Percentiles rank a stretch among this genome's conserved stretches.
These are phyloP conservation scores for Neomorphus geoffroyi DNA, from an alignment of 2,797 vertebrate species.

Conservation along the genomic window DNA sequence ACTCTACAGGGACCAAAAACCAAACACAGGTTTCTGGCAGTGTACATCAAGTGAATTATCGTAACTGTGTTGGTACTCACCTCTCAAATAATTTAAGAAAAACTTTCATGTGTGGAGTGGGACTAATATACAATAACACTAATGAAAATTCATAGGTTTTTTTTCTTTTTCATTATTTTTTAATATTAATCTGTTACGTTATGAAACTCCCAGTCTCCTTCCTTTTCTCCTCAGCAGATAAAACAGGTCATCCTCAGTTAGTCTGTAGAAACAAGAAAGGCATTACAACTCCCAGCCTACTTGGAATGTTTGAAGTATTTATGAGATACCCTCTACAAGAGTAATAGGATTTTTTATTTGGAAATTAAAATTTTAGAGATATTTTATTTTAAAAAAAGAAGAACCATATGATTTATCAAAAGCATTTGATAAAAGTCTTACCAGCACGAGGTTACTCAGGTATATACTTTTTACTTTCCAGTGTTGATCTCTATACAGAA, in stretches of 20 bases:
- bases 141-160: neutral
- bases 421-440: neutral
- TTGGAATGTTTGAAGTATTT: conserved; percentile 9
- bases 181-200: neutral
- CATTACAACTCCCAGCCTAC: neutral
- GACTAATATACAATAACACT: conserved; percentile 9
- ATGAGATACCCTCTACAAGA: neutral
- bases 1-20: conserved; percentile 34
- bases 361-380: neutral
- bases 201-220: neutral
- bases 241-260: neutral
- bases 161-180: neutral
- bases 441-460: neutral
- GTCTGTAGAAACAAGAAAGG: conserved; percentile 17
- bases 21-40: conserved; percentile 54
- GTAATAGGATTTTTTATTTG: neutral
- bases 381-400: neutral
- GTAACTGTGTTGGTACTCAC: conserved; percentile 25
- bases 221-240: neutral
- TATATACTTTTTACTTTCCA: neutral
- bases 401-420: neutral
- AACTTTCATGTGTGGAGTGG: neutral
- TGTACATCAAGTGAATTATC: conserved; percentile 48
- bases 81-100: conserved; percentile 44
- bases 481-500: neutral